Base-by-base conservation (phyloP, 2,888 invertebrate genomes). In the Lepeophtheirus nordmannii region DNA sequence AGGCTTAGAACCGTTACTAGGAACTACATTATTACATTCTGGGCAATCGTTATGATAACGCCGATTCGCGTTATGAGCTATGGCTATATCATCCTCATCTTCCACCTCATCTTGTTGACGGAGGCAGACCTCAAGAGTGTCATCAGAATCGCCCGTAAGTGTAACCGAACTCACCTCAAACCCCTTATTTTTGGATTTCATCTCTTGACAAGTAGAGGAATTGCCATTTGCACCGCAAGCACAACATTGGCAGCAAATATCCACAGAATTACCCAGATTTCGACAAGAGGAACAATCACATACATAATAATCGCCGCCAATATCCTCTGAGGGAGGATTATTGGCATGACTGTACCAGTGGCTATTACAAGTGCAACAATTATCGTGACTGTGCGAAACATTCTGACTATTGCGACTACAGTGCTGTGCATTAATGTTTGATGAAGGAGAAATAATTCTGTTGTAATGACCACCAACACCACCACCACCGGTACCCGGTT, bases 241-340 rank as follows among this genome's bases (percentile, higher is more conserved):
- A 46, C 66, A 66, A 23, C 66, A 66, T 17, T 66, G 60, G 41
- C 66, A 66, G 39, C 66, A 66, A 38, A 65, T 65, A 40, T 65
- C 65, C 58, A 65, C 38, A 20, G 65, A 65, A 17, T 58, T 65
- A 22, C 58, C 65, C 65, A 65, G 22, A 58, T 65, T 65, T 11
- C 65, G 65, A 40, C 65, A 65, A 20, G 20, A 22, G 38, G 65
- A 20, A 56, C 65, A 65, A 37, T 65, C 59, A 40, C 65, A 65
- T 12, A 30, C 37, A 40, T 65, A 58, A 38, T 58, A 58, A 23
- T 65, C 65, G 1, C 30, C 22, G 12, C 14, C 22, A 17, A 20
- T 22, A 14, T 30, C 22, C 58, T 58, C 53, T 46, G 30, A 30
- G 30, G 30, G 30, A 30, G 30, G 30, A 12, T 58, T 22, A 23